Evolutionary conservation across 2,888 invertebrate species (phyloP), one percentile per base, ranked within the genome.

Genomic region (Clanis bilineata): DNA sequence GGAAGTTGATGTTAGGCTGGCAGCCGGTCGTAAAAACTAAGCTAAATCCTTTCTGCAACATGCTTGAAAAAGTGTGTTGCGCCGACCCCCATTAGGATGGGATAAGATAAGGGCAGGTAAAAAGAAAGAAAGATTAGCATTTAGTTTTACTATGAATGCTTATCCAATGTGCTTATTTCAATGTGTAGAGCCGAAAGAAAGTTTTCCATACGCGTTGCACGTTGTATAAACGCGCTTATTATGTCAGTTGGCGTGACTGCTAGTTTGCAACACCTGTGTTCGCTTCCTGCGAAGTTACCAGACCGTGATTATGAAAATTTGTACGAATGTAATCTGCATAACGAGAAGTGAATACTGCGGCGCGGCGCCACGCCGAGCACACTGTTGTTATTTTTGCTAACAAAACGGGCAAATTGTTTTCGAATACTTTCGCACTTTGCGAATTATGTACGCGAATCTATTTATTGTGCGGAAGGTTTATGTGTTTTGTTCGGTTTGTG

Each of bases 241-340:
- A 69, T 62, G 64, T 70, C 66, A 68, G 71, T 65, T 68, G 66
- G 66, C 67, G 61, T 51, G 66, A 70, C 67, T 65, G 68, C 67
- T 70, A 69, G 70, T 70, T 74, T 57, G 59, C 65, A 47, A 67
- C 76, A 75, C 71, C 76, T 75, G 76, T 61, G 66, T 65, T 56
- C 57, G 66, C 72, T 69, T 69, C 64, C 67, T 61, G 62, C 28
- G 61, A 65, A 74, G 68, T 69, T 72, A 62, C 61, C 65, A 56
- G 62, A 61, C 57, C 63, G 70, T 68, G 69, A 71, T 75, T 74
- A 74, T 70, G 76, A 71, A 71, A 74, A 74, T 63, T 63, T 63
- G 64, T 63, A 68, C 69, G 67, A 62, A 65, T 67, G 63, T 70
- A 75, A 74, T 70, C 70, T 73, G 56, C 59, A 59, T 59, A 59